Conservation (phyloP, 2,888 invertebrate genomes). For the Pristionchus fissidentatus region DNA sequence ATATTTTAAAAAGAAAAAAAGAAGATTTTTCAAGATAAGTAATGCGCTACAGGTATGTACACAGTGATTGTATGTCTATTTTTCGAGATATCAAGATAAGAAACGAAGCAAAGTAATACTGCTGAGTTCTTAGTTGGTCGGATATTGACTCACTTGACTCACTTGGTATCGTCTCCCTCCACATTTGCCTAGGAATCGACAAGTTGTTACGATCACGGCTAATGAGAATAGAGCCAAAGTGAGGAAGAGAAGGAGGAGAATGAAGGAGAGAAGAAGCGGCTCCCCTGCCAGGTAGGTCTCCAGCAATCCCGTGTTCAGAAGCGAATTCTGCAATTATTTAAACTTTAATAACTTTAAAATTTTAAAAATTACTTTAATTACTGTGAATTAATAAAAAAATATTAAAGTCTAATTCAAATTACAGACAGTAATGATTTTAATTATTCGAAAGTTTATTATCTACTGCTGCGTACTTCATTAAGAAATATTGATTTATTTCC, state of each 20-base stretch:
- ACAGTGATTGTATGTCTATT: too few species aligned
- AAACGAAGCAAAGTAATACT: too few species aligned
- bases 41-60: too few species aligned
- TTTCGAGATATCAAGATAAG: too few species aligned
- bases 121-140: too few species aligned
- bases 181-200: slow-evolving; percentile 44
- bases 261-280: slow-evolving; percentile 21
- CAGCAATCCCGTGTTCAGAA: slow-evolving; percentile 19
- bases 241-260: slow-evolving; percentile 28
- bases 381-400: not conserved
- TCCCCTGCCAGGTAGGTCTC: slow-evolving; percentile 37
- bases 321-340: slow-evolving; percentile 16
- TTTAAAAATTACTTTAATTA: not conserved
- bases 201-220: not conserved
- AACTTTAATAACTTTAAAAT: not conserved
- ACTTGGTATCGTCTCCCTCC: slow-evolving; percentile 47
- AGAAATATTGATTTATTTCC: too few species aligned
- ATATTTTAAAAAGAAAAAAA: too few species aligned
- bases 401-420: not conserved
- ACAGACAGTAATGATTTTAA: not conserved
- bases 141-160: slow-evolving; percentile 35
- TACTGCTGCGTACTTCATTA: too few species aligned
- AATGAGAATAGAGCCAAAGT: slow-evolving; percentile 25
- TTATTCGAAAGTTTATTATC: not conserved
- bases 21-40: too few species aligned